Evolutionary conservation across 2,888 invertebrate species (phyloP).

Genomic region (Heliconius ismenius): DNA sequence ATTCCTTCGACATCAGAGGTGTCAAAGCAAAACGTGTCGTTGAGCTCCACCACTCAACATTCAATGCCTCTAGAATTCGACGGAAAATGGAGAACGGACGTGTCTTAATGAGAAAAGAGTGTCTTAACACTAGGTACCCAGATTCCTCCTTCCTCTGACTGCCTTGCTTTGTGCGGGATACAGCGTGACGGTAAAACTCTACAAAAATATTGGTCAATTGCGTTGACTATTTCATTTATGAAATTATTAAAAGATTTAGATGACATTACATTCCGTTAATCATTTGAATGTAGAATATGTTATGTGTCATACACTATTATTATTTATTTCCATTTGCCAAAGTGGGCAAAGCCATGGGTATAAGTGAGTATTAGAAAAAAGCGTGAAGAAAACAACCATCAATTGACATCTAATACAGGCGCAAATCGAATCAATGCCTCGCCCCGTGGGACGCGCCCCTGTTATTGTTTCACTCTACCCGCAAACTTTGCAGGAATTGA

Average conservation of each 20-base stretch:
- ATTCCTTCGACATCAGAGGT: no score
- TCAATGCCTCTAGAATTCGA: no score
- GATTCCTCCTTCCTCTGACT: neutral
- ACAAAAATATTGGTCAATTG: no score
- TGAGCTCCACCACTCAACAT: no score
- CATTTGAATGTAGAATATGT: neutral
- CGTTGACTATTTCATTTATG: no score
- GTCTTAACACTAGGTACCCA: no score
- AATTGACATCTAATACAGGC: constrained; percentile 61
- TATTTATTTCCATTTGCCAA: neutral
- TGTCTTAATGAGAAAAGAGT: no score
- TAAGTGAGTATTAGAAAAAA: constrained; percentile 10
- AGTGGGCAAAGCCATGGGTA: neutral
- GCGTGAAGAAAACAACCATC: constrained; percentile 47
- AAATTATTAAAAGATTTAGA: no score
- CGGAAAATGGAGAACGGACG: no score
- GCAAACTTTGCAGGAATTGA: constrained; percentile 58
- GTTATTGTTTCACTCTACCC: constrained; percentile 78
- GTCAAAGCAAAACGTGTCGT: no score
- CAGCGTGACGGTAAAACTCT: neutral
- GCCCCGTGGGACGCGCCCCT: constrained; percentile 62
- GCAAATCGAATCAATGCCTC: constrained; percentile 72
- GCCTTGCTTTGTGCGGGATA: neutral
- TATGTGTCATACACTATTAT: neutral
- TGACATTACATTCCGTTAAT: neutral